Evolutionary conservation across 2,888 invertebrate genomes (phyloP).

Genomic region (Metallyticus violacea): DNA sequence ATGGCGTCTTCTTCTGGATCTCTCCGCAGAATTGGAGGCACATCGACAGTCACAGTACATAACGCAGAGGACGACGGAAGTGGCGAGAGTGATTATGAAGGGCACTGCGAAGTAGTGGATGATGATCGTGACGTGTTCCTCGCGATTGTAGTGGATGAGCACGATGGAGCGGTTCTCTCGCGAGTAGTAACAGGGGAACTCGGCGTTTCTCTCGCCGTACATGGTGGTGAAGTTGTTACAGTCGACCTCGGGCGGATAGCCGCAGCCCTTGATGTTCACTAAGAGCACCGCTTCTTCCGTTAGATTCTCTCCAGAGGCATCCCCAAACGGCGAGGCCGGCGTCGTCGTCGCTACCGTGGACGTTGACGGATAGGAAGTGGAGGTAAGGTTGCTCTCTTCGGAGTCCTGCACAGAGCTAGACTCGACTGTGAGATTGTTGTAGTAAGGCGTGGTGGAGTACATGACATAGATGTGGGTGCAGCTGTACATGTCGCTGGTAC

Average conservation of each 20-base stretch:
- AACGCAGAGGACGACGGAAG: slow-evolving; percentile 80
- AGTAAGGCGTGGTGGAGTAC: slow-evolving; percentile 42
- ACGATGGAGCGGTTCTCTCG: slow-evolving; percentile 79
- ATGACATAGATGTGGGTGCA: slow-evolving; percentile 67
- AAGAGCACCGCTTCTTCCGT: slow-evolving; percentile 63
- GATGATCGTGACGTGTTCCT: slow-evolving; percentile 77
- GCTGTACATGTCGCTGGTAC: slow-evolving; percentile 72
- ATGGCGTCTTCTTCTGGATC: slow-evolving; percentile 16
- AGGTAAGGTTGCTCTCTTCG: not conserved
- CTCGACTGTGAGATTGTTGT: not conserved
- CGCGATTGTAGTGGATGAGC: slow-evolving; percentile 77
- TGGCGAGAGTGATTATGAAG: slow-evolving; percentile 78
- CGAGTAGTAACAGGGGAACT: slow-evolving; percentile 57
- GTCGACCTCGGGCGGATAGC: slow-evolving; percentile 74
- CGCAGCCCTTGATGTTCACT: slow-evolving; percentile 81
- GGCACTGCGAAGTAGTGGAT: slow-evolving; percentile 82
- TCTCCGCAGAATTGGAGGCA: slow-evolving; percentile 45
- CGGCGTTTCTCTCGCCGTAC: slow-evolving; percentile 66
- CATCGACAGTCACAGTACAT: slow-evolving; percentile 84
- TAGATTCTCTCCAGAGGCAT: slow-evolving; percentile 25
- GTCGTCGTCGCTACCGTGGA: not conserved
- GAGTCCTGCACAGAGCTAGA: not conserved
- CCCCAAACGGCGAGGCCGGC: not conserved
- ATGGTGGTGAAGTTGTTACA: slow-evolving; percentile 72
- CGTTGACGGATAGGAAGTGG: not conserved